Evolutionary conservation across 53 echinoderm and acorn worm genomes (phyloP).

Genomic region (Echinarachnius parma): DNA sequence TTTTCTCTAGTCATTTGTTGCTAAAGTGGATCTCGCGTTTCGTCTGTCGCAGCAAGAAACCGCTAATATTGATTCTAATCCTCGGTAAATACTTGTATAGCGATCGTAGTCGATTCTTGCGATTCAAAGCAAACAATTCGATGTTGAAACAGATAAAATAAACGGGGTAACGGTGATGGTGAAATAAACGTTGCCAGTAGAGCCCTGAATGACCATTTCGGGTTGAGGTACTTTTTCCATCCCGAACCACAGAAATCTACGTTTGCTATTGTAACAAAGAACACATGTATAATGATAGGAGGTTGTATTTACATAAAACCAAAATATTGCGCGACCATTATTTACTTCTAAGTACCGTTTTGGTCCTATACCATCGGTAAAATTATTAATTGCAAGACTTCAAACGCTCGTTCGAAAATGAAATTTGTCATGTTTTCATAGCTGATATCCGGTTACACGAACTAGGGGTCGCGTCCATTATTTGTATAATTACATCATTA

Average conservation of each 20-base stretch:
- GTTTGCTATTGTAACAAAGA: constrained; percentile 39
- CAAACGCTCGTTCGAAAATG: too few species aligned
- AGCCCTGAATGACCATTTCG: constrained; percentile 34
- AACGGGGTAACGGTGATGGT: constrained; percentile 20
- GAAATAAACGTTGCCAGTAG: constrained; percentile 27
- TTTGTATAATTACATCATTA: too few species aligned
- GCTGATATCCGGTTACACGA: too few species aligned
- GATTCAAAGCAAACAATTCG: constrained; percentile 12
- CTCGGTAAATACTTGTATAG: constrained; percentile 33
- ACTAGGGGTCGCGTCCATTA: too few species aligned
- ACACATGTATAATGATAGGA: too few species aligned
- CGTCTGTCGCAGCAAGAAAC: constrained; percentile 27
- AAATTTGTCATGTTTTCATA: too few species aligned
- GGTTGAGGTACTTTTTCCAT: constrained; percentile 42
- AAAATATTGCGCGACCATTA: too few species aligned
- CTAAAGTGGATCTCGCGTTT: constrained; percentile 28
- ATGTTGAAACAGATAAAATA: constrained; percentile 46
- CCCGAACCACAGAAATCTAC: neutral
- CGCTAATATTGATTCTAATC: constrained; percentile 40
- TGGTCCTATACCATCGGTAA: too few species aligned
- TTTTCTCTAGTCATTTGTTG: constrained; percentile 23
- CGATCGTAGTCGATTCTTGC: constrained; percentile 8
- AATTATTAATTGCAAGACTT: too few species aligned
- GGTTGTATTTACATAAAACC: too few species aligned
- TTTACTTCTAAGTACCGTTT: too few species aligned